Base-by-base conservation (phyloP, 37 sponge, comb jelly and placozoan species). In the Theonella swinhoei region DNA sequence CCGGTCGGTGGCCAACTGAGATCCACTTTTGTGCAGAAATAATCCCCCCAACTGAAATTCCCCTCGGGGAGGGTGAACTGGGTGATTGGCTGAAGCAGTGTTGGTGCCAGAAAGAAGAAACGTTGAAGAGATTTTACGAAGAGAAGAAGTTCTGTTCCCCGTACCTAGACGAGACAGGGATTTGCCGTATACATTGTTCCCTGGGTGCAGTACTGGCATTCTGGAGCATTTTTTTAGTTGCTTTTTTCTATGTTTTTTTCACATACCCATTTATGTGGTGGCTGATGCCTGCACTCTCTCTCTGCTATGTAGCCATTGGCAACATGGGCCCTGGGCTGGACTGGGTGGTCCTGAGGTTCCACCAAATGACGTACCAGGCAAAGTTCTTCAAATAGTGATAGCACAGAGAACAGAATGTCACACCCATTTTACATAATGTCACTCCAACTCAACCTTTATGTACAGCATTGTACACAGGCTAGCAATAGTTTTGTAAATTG, bases 21-120 rank as follows among this genome's bases (percentile, higher is more conserved):
- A 81, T 94, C 25, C 94, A 94, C 73, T 90, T 90, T 32, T 67
- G 67, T 42, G 59, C 83, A 1, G 63, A 75, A 63, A 63, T 70
- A 24, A 24, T 78, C 19, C 62, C 84, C 62, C 65, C 61, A 1
- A 8, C 68, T 24, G 43, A 70, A 1, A 38, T 90, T 17, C 96
- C 95, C 30, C 19, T 9, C 1, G 82, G 83, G 28, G 69, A 86
- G n/a, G 58, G 80, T 11, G 79, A 70, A 5, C 77, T 96, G 24
- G 73, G 28, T 23, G 69, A 75, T 28, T 96, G 96, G 96, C 78
- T 88, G 39, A 62, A 87, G 64, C 8, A 41, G 3, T 62, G 79
- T 3, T 96, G 96, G 96, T 65, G 59, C 29, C 36, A 87, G 38
- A 96, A 96, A 60, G 96, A 96, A 70, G 68, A 75, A 31, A 40